A percentile compares a stretch with the other conserved stretches of the same genome.
These are phyloP conservation scores for Exaiptasia diaphana DNA, from an alignment of 64 coral and sea anemone genomes.

Conservation along the genomic window DNA sequence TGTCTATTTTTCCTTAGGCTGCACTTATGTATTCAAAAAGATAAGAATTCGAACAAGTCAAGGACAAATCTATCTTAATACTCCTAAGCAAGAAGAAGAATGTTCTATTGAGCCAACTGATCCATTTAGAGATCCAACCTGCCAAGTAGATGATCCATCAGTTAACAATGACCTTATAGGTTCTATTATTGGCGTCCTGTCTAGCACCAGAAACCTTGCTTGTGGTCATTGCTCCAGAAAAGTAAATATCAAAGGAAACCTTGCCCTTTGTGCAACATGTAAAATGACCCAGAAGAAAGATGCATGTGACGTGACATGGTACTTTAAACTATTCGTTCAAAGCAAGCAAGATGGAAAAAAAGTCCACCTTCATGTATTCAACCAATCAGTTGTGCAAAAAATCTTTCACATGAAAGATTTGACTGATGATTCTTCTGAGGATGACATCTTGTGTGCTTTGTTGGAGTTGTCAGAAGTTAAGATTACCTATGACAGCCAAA, in stretches of 20 bases:
- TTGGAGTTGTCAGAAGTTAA: constrained; percentile 7
- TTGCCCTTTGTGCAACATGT: constrained; percentile 42
- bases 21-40: constrained; percentile 70
- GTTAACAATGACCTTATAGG: constrained; percentile 46
- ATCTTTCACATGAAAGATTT: neutral
- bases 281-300: constrained; percentile 54
- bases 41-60: constrained; percentile 48
- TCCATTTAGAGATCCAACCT: constrained; percentile 33
- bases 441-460: neutral
- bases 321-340: constrained; percentile 42
- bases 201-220: constrained; percentile 13
- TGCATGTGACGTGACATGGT: constrained; percentile 47
- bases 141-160: constrained; percentile 20
- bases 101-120: constrained; percentile 44
- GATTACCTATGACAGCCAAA: neutral
- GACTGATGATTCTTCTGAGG: neutral
- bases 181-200: constrained; percentile 44
- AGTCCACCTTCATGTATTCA: constrained; percentile 4
- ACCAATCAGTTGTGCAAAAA: neutral
- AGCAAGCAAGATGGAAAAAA: constrained; percentile 1
- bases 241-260: constrained; percentile 60
- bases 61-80: constrained; percentile 73
- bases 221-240: constrained; percentile 39
- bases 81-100: constrained; percentile 65
- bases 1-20: constrained; percentile 4